phyloP scores from a whole-genome alignment of 2,797 vertebrate species.

The Acrossocheilus wenchowensis region DNA sequence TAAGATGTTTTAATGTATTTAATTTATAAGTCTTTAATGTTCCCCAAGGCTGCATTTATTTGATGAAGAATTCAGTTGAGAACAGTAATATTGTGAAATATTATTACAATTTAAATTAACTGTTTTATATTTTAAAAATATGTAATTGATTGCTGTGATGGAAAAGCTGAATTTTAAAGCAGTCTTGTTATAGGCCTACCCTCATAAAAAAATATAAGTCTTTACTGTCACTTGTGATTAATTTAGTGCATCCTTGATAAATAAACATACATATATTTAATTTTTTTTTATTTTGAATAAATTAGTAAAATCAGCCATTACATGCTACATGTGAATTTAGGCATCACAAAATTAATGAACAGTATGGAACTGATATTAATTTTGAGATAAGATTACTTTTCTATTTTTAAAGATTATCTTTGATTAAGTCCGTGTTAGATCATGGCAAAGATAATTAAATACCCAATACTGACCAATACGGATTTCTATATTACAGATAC shows the following conservation, averaged over 20 bases:
- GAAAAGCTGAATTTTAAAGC: not conserved
- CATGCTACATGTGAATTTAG: not conserved
- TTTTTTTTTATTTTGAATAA: not conserved
- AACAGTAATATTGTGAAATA: not conserved
- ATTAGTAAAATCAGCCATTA: not conserved
- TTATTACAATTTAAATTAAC: not conserved
- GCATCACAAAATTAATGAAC: not conserved
- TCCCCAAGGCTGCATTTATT: not conserved
- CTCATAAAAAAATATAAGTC: not conserved
- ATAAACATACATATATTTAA: not conserved
- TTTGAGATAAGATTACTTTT: not conserved
- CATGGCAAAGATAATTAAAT: not conserved
- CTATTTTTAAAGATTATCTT: not conserved
- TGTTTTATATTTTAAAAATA: not conserved
- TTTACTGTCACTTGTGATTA: not conserved
- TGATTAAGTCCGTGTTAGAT: not conserved
- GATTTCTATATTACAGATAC: not conserved
- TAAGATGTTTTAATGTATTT: not conserved
- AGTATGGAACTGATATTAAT: not conserved
- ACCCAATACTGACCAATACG: not conserved
- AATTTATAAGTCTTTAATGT: not conserved
- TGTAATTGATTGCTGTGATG: not conserved
- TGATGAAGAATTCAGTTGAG: not conserved
- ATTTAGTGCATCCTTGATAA: not conserved
- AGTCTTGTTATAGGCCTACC: not conserved